Percentiles rank a stretch among this genome's conserved stretches.
Conservation (phyloP, 2,888 invertebrate species). For the Lissonota sp. region DNA sequence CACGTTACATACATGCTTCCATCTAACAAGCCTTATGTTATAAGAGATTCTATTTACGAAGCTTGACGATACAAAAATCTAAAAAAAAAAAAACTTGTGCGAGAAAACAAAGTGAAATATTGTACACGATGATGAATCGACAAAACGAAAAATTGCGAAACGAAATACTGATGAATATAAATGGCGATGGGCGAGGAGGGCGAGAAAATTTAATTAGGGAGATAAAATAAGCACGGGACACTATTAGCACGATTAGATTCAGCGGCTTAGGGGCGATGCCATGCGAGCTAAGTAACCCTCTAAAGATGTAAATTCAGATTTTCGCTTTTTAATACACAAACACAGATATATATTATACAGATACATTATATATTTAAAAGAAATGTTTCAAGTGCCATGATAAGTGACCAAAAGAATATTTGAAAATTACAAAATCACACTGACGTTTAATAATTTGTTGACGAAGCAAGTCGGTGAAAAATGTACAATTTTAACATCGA, state of each 20-base stretch:
- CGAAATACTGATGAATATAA: neutral
- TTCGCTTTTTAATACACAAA: constrained; percentile 62
- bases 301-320: constrained; percentile 24
- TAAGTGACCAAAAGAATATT: constrained; percentile 26
- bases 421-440: constrained; percentile 21
- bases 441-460: constrained; percentile 17
- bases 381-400: constrained; percentile 39
- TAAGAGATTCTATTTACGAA: constrained; percentile 72
- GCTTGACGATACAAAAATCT: constrained; percentile 63
- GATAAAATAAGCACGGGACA: constrained; percentile 34
- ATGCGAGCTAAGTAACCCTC: constrained; percentile 68
- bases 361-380: constrained; percentile 52
- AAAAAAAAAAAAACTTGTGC: constrained; percentile 10
- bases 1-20: constrained; percentile 76
- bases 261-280: constrained; percentile 42
- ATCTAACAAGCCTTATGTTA: constrained; percentile 78
- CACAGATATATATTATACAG: neutral
- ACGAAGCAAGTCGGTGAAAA: constrained; percentile 1
- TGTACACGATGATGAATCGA: constrained; percentile 51
- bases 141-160: constrained; percentile 3
- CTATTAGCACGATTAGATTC: constrained; percentile 41
- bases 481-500: constrained; percentile 5
- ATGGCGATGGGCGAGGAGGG: constrained; percentile 1
- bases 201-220: neutral
- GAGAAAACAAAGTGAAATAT: constrained; percentile 58